Evolutionary conservation across 2,888 invertebrate genomes (phyloP), one percentile per base, ranked within the genome.

Genomic region (Hylaea fasciaria): DNA sequence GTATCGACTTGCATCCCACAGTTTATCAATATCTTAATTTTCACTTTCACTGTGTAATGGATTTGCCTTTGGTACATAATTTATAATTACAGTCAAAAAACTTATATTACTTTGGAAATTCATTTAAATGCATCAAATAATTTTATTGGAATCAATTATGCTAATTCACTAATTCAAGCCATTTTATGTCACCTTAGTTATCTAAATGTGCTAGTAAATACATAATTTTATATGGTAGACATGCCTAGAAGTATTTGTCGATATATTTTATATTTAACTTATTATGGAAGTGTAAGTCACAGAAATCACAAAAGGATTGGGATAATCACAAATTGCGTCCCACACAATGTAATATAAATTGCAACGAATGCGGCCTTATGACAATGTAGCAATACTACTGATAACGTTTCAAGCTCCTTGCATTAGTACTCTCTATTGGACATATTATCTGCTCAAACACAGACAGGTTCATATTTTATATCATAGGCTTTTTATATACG

Each of bases 231-330:
- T 43, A 41, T 47, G 28, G 41, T 52, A 58, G 47, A 44, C 12
- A 22, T 32, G 44, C 12, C 17, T 39, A 53, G 45, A 50, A 28
- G 13, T 28, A 32, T 51, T 40, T 40, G 9, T 40, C 11, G 3
- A 46, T 46, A 16, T 37, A 47, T 29, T 29, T 1, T 39, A 29
- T 29, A 55, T 47, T 55, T 51, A 51, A 51, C 56, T 68, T n/a
- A 64, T 50, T 16, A 50, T 53, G 56, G 62, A 62, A 65, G 63
- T 62, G 51, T 62, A 64, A 68, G 68, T 68, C 64, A 63, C 66
- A 59, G 51, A 52, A 62, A 68, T 68, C 68, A 68, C 68, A 64
- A 62, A 62, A 52, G 22, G 14, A 60, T 60, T 50, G 60, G 50
- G 54, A 11, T 52, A 48, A 64, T 66, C 68, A 68, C 66, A 60